These are phyloP conservation scores for Ptychoptera albimana DNA, from an alignment of 2,888 invertebrate species.

Conservation along the genomic window DNA sequence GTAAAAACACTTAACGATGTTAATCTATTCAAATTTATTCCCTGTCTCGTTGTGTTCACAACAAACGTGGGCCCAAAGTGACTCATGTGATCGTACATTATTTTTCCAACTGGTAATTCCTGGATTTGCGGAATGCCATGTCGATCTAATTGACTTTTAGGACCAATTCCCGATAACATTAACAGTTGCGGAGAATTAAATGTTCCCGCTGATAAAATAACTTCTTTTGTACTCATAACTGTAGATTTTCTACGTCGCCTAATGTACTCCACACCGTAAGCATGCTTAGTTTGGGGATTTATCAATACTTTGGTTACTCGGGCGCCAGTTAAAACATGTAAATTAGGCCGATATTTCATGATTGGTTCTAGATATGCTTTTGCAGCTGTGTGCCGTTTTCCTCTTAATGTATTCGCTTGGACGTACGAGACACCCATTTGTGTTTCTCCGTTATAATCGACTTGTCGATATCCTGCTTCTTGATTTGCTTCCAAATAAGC, in stretches of 20 bases:
- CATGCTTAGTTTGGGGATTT: conserved; percentile 37
- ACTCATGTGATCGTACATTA: conserved; percentile 41
- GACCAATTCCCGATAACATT: conserved; percentile 60
- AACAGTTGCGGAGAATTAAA: conserved; percentile 72
- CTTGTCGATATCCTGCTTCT: conserved; percentile 45
- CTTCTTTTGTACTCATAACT: conserved; percentile 48
- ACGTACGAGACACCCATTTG: conserved; percentile 49
- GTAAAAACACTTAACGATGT: conserved; percentile 3
- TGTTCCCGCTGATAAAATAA: conserved; percentile 66
- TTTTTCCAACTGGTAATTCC: conserved; percentile 45
- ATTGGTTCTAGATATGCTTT: conserved; percentile 46
- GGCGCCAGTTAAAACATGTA: conserved; percentile 42
- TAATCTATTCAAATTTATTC: conserved; percentile 9
- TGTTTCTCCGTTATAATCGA: conserved; percentile 51
- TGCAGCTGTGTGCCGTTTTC: conserved; percentile 48
- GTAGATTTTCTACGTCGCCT: conserved; percentile 30
- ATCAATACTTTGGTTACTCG: conserved; percentile 46
- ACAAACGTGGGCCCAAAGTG: conserved; percentile 33
- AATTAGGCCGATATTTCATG: conserved; percentile 30
- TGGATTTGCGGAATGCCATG: conserved; percentile 37
- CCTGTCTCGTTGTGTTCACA: conserved; percentile 22
- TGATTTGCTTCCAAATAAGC: conserved; percentile 45
- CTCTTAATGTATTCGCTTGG: conserved; percentile 41
- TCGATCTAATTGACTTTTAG: conserved; percentile 30
- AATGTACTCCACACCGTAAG: conserved; percentile 46